Evolutionary conservation across 2,888 invertebrate species (phyloP).

Genomic region (Chalcis sispes): DNA sequence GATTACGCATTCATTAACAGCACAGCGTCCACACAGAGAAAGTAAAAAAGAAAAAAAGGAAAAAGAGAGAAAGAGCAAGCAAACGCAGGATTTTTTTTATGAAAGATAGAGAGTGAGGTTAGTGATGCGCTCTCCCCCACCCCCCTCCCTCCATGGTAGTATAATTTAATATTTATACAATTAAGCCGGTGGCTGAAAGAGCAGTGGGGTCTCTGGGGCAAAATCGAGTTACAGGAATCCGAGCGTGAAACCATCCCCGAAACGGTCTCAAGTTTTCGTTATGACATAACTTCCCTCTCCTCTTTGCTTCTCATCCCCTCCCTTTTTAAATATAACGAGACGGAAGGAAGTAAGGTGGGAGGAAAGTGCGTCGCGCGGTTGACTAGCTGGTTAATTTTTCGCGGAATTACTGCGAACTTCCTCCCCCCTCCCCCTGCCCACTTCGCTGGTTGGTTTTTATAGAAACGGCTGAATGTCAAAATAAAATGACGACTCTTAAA

Average conservation of each 20-base stretch:
- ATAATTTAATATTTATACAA: slow-evolving; percentile 75
- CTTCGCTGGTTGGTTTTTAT: too few relatives aligned
- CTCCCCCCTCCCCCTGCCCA: too few relatives aligned
- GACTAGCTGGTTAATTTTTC: slow-evolving; percentile 65
- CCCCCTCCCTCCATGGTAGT: slow-evolving; percentile 56
- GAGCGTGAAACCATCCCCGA: slow-evolving; percentile 72
- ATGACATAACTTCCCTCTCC: slow-evolving; percentile 6
- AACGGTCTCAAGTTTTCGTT: slow-evolving; percentile 64
- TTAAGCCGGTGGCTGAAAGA: slow-evolving; percentile 68
- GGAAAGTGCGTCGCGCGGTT: slow-evolving; percentile 59
- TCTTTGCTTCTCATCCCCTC: too few relatives aligned
- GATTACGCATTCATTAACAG: slow-evolving; percentile 29
- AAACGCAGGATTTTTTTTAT: slow-evolving; percentile 1
- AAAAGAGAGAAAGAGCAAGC: neutral
- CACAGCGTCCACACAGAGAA: neutral
- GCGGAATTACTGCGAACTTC: neutral
- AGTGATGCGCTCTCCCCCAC: too few relatives aligned
- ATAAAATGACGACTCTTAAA: too few relatives aligned
- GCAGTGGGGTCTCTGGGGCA: slow-evolving; percentile 63
- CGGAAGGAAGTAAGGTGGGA: slow-evolving; percentile 17
- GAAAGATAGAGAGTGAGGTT: too few relatives aligned
- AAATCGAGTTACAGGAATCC: slow-evolving; percentile 70
- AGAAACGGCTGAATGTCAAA: too few relatives aligned
- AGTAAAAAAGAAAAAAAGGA: neutral
- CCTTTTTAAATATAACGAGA: too few relatives aligned